These are phyloP conservation scores for Sebastes umbrosus DNA, from an alignment of 2,797 vertebrate species.

Conservation along the genomic window DNA sequence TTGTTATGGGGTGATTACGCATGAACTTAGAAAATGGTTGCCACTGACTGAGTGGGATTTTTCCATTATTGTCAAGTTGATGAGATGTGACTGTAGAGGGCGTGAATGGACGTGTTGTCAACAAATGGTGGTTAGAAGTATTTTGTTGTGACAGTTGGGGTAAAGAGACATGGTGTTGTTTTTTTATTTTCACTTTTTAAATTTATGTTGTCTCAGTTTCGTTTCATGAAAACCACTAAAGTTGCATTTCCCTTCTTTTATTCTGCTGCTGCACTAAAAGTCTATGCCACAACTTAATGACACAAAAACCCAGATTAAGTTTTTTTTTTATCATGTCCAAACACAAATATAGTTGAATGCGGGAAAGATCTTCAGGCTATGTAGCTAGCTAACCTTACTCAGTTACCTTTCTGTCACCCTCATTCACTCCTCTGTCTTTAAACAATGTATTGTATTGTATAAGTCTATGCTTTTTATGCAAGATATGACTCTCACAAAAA, in stretches of 20 bases:
- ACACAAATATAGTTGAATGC: background rate
- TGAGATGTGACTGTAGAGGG: conserved; percentile 28
- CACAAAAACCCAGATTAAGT: background rate
- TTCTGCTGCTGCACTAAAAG: background rate
- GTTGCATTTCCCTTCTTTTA: too few relatives aligned
- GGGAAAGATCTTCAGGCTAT: background rate
- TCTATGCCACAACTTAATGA: background rate
- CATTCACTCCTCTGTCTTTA: too few relatives aligned
- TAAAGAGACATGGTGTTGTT: background rate
- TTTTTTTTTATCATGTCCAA: background rate
- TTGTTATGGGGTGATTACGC: conserved; percentile 22
- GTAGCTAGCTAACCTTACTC: too few relatives aligned
- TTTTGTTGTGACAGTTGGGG: background rate
- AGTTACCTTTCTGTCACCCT: too few relatives aligned
- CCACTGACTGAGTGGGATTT: conserved; percentile 16
- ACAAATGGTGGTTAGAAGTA: background rate
- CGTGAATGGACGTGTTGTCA: conserved; percentile 10
- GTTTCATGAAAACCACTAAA: background rate
- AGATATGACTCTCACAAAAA: background rate
- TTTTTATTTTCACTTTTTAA: conserved; percentile 15
- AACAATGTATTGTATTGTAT: too few relatives aligned
- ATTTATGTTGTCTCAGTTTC: background rate
- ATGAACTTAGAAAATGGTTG: conserved; percentile 6
- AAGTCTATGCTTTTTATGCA: too few relatives aligned
- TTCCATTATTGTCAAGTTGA: conserved; percentile 11